These are phyloP conservation scores for Meloidogyne hapla DNA, from an alignment of 1,140 invertebrate species.

Conservation along the genomic window DNA sequence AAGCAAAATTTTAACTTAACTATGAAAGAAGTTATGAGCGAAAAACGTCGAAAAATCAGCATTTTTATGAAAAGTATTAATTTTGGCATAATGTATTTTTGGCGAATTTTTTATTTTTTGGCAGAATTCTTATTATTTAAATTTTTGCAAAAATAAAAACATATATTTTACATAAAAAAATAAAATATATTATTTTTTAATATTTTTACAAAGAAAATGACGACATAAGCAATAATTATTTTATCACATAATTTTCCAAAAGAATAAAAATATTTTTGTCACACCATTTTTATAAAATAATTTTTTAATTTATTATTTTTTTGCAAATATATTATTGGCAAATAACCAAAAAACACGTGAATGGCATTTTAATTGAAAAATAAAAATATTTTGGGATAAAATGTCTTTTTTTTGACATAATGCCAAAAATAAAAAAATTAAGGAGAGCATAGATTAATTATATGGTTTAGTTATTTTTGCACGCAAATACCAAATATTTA, in stretches of 20 bases:
- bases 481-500: neutral
- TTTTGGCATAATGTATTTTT: neutral
- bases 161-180: neutral
- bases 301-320: neutral
- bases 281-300: neutral
- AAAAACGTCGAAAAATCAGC: no score
- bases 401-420: neutral
- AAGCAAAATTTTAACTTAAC: no score
- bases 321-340: neutral
- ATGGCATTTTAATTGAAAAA: neutral
- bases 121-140: no score
- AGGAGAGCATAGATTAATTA: neutral
- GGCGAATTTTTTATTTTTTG: neutral
- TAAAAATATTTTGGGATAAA: neutral
- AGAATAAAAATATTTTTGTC: no score
- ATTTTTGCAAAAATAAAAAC: neutral
- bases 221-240: neutral
- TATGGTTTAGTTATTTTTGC: neutral
- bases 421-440: neutral
- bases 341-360: neutral
- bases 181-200: neutral
- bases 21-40: no score
- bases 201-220: neutral
- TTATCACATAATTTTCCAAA: neutral
- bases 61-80: no score